phyloP scores from a whole-genome alignment of 2,888 invertebrate genomes.

The Venusia cambrica region DNA sequence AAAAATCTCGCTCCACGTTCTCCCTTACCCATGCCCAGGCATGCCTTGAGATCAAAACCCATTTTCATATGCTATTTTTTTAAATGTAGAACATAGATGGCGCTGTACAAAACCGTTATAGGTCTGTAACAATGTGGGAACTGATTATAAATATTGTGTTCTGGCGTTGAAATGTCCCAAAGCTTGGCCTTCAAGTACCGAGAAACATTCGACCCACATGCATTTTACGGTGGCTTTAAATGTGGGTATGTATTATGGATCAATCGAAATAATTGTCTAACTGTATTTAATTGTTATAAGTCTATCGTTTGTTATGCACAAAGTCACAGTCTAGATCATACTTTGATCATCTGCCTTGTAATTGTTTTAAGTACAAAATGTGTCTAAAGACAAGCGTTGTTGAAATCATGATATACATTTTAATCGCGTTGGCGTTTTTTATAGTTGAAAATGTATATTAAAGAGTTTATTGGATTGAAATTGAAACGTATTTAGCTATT shows the following conservation, averaged over 20 bases:
- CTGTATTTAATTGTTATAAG: conserved; percentile 19
- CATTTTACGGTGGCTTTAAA: no score
- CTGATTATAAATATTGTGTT: no score
- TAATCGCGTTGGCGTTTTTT: conserved; percentile 34
- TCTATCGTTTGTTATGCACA: conserved; percentile 53
- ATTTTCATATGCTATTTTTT: no score
- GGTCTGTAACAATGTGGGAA: conserved; percentile 3
- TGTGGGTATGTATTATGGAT: conserved; percentile 5
- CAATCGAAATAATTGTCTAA: conserved; percentile 7
- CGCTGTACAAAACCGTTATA: conserved; percentile 6
- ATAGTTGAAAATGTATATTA: conserved; percentile 10
- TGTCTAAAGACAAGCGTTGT: conserved; percentile 47
- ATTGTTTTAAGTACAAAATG: conserved; percentile 63
- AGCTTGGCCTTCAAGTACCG: no score
- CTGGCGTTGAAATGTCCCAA: no score
- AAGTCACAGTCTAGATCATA: conserved; percentile 50
- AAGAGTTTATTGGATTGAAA: conserved; percentile 18
- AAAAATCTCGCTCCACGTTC: no score
- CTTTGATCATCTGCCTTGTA: conserved; percentile 57
- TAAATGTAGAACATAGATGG: conserved; percentile 4
- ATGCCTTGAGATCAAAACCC: no score
- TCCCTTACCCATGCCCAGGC: no score
- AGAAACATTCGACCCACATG: no score
- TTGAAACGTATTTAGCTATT: conserved; percentile 3
- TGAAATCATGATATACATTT: conserved; percentile 34